Evolutionary conservation across 2,797 vertebrate genomes (phyloP), one percentile per base, ranked within the genome.

Genomic region (Avahi laniger): DNA sequence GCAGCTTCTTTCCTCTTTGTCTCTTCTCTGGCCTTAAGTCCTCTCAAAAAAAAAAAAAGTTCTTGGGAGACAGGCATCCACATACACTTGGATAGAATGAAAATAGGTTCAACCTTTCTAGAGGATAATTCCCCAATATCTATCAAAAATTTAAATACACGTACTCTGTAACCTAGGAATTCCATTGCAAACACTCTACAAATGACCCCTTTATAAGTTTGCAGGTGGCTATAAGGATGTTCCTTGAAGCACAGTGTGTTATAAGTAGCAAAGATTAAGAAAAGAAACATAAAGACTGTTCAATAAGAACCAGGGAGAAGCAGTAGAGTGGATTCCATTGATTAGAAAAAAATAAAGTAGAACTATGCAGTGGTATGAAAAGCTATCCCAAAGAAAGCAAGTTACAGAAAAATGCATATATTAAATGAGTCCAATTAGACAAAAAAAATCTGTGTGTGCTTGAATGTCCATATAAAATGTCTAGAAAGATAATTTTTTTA

Each of bases 301-400:
- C 48, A 93, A 13, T 96, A 92, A 90, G 30, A 86, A 79, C 78
- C 89, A 79, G 28, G 26, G 41, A 91, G 46, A 78, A 96, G 54
- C 12, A 80, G 14, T 72, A 85, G 5, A 63, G 28, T 13, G 41
- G n/a, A 76, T 38, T 50, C 26, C 18, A 22, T 4, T 69, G 59
- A 61, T 76, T 91, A 50, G 41, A 90, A 84, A 72, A 81, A 78
- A 78, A 88, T 26, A 89, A 91, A 24, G 20, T 52, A 61, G 20
- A 79, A 94, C 46, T 46, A 88, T 30, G 2, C 22, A 79, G 38
- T 75, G 10, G 28, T 48, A 87, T 54, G 35, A 83, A 72, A 91
- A 93, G 43, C 28, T 96, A 33, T 73, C 26, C 41, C 13, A 76
- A 41, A 67, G 61, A 72, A 95, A 81, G 48, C 33, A 35, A 78